Evolutionary conservation across 2,113 vertebrate genomes (phyloP), one percentile per base, ranked within the genome.

Genomic region (Macquaria ambigua): DNA sequence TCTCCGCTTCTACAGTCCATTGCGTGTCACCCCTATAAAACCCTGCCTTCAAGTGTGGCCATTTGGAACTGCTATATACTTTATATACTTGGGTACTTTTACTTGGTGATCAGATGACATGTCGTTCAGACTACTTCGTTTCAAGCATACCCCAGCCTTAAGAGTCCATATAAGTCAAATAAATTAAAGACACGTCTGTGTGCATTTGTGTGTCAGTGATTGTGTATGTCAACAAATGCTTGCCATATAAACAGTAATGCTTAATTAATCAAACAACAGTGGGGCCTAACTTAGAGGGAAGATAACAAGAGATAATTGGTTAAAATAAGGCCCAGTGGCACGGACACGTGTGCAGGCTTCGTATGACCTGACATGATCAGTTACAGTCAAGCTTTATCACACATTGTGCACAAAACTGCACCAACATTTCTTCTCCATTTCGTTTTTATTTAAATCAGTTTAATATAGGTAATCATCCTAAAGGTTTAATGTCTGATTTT

Each of bases 231-330:
- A 72, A 66, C 31, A 84, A 79, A 73, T 62, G 61, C 59, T 79
- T 79, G 58, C 85, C 70, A 74, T 41, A 15, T 14, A 39, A 83
- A 73, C 7, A 31, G 41, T 55, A 52, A 46, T 53, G 8, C 52
- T 34, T 85, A 46, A 85, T 80, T 82, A 80, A 61, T 61, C 18
- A 77, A 53, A 77, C 76, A 59, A 69, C 34, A 25, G 41, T 64
- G 39, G 75, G 70, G 7, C 1, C 14, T 50, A 73, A 81, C 52
- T 37, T 62, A 81, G 28, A 61, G 68, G 64, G 52, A 53, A 58
- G 14, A 79, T 79, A 79, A 68, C 48, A 72, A 43, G 46, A 82
- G 74, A 64, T 88, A 88, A 89, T 83, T 84, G 80, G 75, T 86
- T 82, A 62, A 78, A 89, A 87, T 79, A 63, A 70, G 48, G 43